Evolutionary conservation across 2,797 vertebrate species (phyloP), one percentile per base, ranked within the genome.

Genomic region (Jordanella pulchra): DNA sequence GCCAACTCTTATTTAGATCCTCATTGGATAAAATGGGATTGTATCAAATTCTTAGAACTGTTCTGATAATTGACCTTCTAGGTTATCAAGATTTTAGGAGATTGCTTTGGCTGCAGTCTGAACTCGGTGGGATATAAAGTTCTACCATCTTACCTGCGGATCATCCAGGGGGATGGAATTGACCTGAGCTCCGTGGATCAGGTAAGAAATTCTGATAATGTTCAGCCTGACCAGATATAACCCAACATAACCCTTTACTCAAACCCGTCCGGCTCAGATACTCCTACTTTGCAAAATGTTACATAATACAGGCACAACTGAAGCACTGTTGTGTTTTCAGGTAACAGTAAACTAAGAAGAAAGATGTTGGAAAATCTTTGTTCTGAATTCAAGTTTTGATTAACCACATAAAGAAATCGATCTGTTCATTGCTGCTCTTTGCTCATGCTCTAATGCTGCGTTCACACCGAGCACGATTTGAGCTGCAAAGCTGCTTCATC

Each of bases 101-200:
- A 94, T 78, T 85, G 92, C 77, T 95, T 95, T 61, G 92, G 94
- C 50, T 91, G 71, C 69, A 91, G 92, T 23, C 65, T 84, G 73
- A 95, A 95, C 87, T 91, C 92, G 0, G 4, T 87, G 27, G 94
- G 94, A 55, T 95, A 88, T 85, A 95, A 95, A 50, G 87, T 95
- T 60, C 89, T 95, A 45, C 95, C 95, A 0, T 87, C 95, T 0
- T 95, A 92, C 64, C 83, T 95, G 71, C 88, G 94, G 23, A 92
- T 95, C 71, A 94, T 95, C 77, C 94, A 95, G 70, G 94, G 94
- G 27, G 95, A 95, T 10, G 95, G 94, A 21, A 94, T 95, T 17
- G 94, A 94, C 86, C 88, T 95, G 28, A 70, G 3, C 75, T 94
- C 94, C 0, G 75, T 95, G 25, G 91, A 93, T 1, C 88, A 94